Base-by-base conservation (phyloP, 2,113 vertebrate species). In the Protomyctophum bolini region DNA sequence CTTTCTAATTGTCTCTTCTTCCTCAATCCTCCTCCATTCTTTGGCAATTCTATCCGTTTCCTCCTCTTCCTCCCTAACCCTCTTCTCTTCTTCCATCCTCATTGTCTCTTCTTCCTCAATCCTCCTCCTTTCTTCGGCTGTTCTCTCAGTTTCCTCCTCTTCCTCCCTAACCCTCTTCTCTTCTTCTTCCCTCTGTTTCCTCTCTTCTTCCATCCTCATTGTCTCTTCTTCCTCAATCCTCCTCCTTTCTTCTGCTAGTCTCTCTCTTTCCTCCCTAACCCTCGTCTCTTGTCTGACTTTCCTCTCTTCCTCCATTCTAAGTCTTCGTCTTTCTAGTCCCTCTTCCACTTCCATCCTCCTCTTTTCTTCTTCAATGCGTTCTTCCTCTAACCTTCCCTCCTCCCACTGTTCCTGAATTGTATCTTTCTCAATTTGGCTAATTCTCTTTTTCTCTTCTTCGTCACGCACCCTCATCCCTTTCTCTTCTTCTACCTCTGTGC, bases 1-100 rank as follows among this genome's bases (percentile, higher is more conserved):
- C 12, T n/a, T 60, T 2, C 0, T 52, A 61, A 5, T 21, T 28
- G 1, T 81, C 11, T 50, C 51, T 21, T 46, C 15, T 15, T 56
- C 29, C 28, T 55, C 49, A 3, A n/a, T 60, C 54, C 9, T 61
- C 56, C 15, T 76, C 60, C 15, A 10, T 11, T 72, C 58, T 61
- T 58, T 64, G 4, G 41, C 29, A 28, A 54, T 9, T 21, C 8
- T 46, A 9, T 51, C 7, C 7, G 3, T 15, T 49, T 58, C 50
- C 33, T 54, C 61, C 10, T 28, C 29, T 33, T 8, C 10, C 8
- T 50, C 29, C 11, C 3, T n/a, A n/a, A 8, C 28, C 29, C 47
- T 51, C 10, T 45, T 14, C 59, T 62, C 10, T 8, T 47, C 41
- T 11, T n/a, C n/a, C n/a, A n/a, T n/a, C n/a, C n/a, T n/a, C n/a